phyloP scores from a whole-genome alignment of 2,797 vertebrate genomes.

The Typhlichthys eigenmanni region DNA sequence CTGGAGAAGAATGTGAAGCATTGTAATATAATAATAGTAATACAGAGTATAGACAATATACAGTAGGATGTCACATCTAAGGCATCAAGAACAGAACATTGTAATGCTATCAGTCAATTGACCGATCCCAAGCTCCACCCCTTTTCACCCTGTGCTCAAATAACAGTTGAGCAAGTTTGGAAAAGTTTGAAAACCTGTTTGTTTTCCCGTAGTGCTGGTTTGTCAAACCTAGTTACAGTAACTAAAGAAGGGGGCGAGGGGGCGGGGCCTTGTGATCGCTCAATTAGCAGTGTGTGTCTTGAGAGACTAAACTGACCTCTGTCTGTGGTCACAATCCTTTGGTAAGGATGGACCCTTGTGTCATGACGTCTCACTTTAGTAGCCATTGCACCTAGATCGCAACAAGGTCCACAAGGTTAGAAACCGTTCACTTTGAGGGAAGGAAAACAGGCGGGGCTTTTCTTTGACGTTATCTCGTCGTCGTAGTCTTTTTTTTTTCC shows the following conservation, averaged over 20 bases:
- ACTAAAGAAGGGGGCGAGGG: too few species aligned
- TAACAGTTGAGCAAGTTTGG: too few species aligned
- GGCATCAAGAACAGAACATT: conserved; percentile 69
- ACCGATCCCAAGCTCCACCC: too few species aligned
- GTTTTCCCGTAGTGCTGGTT: too few species aligned
- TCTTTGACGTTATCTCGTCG: conserved; percentile 43
- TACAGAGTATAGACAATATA: conserved; percentile 50
- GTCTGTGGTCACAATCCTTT: conserved; percentile 99
- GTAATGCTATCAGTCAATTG: conserved; percentile 66
- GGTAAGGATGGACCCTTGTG: conserved; percentile 99
- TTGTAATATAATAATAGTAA: conserved; percentile 33
- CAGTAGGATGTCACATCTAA: conserved; percentile 64
- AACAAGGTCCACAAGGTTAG: conserved; percentile 97
- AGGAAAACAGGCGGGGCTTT: conserved; percentile 70
- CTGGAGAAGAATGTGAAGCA: conserved; percentile 32
- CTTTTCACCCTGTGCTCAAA: too few species aligned
- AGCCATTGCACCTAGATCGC: conserved; percentile 99
- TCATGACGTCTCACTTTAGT: conserved; percentile 99
- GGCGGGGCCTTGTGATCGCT: too few species aligned
- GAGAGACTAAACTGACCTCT: conserved; percentile 99
- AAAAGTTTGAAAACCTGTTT: too few species aligned
- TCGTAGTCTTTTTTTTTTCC: conserved; percentile 66
- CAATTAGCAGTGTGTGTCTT: conserved; percentile 65
- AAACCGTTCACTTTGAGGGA: conserved; percentile 80
- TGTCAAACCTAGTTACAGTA: too few species aligned